Base-by-base conservation (phyloP, 1,140 invertebrate species). In the Goniozus legneri region DNA sequence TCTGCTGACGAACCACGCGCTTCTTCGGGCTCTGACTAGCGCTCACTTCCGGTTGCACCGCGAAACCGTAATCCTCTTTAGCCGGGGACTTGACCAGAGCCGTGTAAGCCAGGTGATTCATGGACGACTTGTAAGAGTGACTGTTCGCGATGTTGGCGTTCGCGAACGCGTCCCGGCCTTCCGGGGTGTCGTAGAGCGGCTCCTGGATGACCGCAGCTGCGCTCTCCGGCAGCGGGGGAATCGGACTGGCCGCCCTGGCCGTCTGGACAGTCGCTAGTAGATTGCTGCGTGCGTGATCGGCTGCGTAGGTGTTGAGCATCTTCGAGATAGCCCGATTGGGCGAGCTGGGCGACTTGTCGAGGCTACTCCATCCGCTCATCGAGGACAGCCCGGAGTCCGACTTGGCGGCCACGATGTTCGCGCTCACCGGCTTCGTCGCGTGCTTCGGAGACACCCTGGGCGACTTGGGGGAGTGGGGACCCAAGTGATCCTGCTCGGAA, bases 361-460 rank as follows among this genome's bases (percentile, higher is more conserved):
- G 69, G 65, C 84, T 89, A 8, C 87, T 90, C 83, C 88, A 90
- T 12, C 85, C 85, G 67, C 87, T 91, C 82, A 91, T 87, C 10
- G 89, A 91, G 1, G 88, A 91, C 32, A 92, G 70, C 2, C 88
- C 88, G 1, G 88, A 91, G 72, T 92, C 89, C 6, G 87, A 90
- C 67, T 88, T 89, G 3, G 83, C 83, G 21, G 84, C 77, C 10
- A 83, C 81, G 37, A 86, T 85, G 7, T 46, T 49, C 22, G 53
- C 61, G 33, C 69, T 69, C 32, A 70, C 71, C 50, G 82, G 80
- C 55, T 83, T 84, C 63, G 84, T 84, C 2, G 81, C 69, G 57
- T 86, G 81, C 66, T 87, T 88, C 15, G 87, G 85, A 32, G 86
- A 87, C n/a, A 82, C 79, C 69, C 82, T 80, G 3, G 86, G 85